phyloP scores from a whole-genome alignment of 2,797 vertebrate genomes.

The Erethizon dorsatum region DNA sequence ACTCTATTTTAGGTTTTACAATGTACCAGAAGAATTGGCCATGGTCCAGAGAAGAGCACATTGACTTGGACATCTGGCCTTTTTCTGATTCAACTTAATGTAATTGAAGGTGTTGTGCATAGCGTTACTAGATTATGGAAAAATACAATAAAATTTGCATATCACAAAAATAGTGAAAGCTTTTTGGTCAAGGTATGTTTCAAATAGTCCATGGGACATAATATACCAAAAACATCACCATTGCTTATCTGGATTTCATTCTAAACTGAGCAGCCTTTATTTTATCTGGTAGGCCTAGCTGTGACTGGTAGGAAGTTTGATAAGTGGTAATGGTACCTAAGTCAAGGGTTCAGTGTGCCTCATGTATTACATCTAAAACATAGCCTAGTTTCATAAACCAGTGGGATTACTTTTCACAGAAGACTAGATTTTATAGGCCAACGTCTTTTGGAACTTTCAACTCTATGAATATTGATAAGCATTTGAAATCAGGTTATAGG shows the following conservation, averaged over 20 bases:
- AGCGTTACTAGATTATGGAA: background rate
- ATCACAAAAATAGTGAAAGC: background rate
- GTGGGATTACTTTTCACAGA: background rate
- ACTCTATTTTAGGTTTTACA: background rate
- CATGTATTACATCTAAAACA: background rate
- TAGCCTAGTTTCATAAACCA: background rate
- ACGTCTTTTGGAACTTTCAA: background rate
- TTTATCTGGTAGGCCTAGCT: background rate
- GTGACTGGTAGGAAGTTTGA: background rate
- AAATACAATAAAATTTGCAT: background rate
- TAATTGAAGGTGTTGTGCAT: background rate
- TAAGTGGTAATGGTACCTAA: background rate
- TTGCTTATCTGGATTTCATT: background rate
- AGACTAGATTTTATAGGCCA: background rate
- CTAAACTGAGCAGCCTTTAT: background rate
- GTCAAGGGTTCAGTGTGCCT: background rate
- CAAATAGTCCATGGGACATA: background rate
- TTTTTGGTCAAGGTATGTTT: background rate
- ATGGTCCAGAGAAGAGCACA: background rate
- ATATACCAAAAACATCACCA: background rate
- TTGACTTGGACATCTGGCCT: background rate
- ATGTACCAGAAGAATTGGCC: background rate
- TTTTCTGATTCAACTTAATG: background rate
- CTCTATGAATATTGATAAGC: slow-evolving; percentile 10
- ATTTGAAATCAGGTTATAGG: background rate